Percentiles rank a stretch among this genome's conserved stretches.
Conservation (phyloP, 2,797 vertebrate species). For the Fistularia commersonii region DNA sequence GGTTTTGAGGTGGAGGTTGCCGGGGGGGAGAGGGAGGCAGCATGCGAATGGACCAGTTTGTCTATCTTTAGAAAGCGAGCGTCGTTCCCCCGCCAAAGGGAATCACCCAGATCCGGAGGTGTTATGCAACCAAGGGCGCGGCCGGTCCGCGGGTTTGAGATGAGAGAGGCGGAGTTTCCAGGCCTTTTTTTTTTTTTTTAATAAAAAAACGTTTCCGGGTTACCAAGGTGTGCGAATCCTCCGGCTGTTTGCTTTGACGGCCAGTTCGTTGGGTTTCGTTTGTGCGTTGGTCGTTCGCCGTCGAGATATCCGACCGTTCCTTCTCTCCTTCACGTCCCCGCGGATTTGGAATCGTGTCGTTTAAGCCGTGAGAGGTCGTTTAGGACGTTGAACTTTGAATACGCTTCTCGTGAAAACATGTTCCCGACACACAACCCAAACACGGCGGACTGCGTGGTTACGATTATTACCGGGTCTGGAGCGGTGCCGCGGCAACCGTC, state of each 20-base stretch:
- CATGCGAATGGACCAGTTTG: constrained; percentile 68
- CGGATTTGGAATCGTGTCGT: neutral
- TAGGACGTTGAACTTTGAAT: too few species aligned
- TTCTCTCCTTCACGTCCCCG: neutral
- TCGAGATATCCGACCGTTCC: too few species aligned
- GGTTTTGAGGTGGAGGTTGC: constrained; percentile 58
- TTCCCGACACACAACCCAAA: constrained; percentile 31
- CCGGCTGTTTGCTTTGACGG: too few species aligned
- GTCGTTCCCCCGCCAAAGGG: constrained; percentile 67
- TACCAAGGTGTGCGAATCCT: too few species aligned
- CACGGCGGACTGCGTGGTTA: constrained; percentile 37
- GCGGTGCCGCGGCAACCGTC: constrained; percentile 45
- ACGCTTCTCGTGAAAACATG: too few species aligned
- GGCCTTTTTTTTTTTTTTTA: too few species aligned
- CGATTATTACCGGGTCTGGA: constrained; percentile 31
- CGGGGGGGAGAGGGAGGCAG: constrained; percentile 34
- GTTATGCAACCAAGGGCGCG: constrained; percentile 64
- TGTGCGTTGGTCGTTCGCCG: too few species aligned
- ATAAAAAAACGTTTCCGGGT: too few species aligned
- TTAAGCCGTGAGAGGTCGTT: neutral
- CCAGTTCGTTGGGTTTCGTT: too few species aligned
- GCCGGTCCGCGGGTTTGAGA: constrained; percentile 34
- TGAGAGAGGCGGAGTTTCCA: too few species aligned
- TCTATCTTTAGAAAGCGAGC: constrained; percentile 71
- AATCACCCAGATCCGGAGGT: constrained; percentile 67